These are phyloP conservation scores for Acronicta alni DNA, from an alignment of 2,888 invertebrate species.

Conservation along the genomic window DNA sequence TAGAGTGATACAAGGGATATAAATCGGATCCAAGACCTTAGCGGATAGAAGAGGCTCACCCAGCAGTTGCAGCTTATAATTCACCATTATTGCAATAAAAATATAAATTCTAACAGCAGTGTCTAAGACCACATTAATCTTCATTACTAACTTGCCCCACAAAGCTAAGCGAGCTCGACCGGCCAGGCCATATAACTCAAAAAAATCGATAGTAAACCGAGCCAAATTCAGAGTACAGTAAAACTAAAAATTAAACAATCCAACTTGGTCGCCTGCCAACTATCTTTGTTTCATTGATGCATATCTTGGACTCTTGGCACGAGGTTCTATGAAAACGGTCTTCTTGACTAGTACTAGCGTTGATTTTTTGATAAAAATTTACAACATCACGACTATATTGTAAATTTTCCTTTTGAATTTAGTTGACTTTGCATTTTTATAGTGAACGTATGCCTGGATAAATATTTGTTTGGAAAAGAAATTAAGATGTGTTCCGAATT, in stretches of 20 bases:
- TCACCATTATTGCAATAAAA: too few relatives aligned
- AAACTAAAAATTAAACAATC: slow-evolving; percentile 80
- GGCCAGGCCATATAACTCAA: slow-evolving; percentile 34
- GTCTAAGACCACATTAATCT: slow-evolving; percentile 31
- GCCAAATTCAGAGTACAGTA: slow-evolving; percentile 62
- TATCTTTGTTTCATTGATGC: slow-evolving; percentile 70
- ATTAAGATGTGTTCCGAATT: background rate
- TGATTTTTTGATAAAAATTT: slow-evolving; percentile 58
- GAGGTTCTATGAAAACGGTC: slow-evolving; percentile 44
- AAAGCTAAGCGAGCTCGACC: slow-evolving; percentile 36
- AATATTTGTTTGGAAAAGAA: background rate
- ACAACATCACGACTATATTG: slow-evolving; percentile 43
- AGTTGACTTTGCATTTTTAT: background rate
- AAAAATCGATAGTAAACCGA: slow-evolving; percentile 58
- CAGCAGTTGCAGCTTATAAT: too few relatives aligned
- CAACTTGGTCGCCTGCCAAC: slow-evolving; percentile 62
- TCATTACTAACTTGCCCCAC: slow-evolving; percentile 19
- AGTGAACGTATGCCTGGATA: background rate
- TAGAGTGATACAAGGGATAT: too few relatives aligned
- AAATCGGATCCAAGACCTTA: too few relatives aligned
- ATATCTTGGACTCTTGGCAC: slow-evolving; percentile 64
- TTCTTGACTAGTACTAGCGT: slow-evolving; percentile 46
- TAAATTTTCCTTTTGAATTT: slow-evolving; percentile 16
- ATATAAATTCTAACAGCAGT: slow-evolving; percentile 3
- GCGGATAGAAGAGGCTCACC: too few relatives aligned